These are phyloP conservation scores for Amphiprion ocellaris DNA, from an alignment of 2,113 vertebrate species.

Conservation along the genomic window DNA sequence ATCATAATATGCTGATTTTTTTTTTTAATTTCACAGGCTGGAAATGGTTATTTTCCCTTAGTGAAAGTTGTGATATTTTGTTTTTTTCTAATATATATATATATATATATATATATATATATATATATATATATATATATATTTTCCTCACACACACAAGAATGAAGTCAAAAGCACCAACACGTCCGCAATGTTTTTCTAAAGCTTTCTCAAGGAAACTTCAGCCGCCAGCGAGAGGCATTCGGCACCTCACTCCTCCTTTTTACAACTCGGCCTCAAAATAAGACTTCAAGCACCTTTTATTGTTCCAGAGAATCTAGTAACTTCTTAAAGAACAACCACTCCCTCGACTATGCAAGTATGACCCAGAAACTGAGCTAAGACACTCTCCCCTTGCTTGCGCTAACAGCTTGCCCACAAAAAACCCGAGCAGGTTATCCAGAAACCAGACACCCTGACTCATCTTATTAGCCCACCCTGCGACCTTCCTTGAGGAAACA, in stretches of 20 bases:
- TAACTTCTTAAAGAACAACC: constrained; percentile 55
- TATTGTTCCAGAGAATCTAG: constrained; percentile 68
- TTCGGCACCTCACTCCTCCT: constrained; percentile 8
- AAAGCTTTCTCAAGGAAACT: constrained; percentile 18
- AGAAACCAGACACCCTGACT: constrained; percentile 63
- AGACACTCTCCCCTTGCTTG: constrained; percentile 9
- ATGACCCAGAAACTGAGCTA: constrained; percentile 8
- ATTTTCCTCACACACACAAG: neutral
- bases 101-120: too few relatives aligned
- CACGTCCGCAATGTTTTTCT: constrained; percentile 24
- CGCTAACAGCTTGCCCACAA: neutral
- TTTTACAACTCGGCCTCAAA: constrained; percentile 52
- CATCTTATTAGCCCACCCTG: constrained; percentile 47
- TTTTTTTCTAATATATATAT: neutral
- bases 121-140: too few relatives aligned
- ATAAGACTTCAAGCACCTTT: constrained; percentile 66
- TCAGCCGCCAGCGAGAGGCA: neutral
- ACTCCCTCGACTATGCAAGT: constrained; percentile 53
- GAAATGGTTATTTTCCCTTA: neutral
- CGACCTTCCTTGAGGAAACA: constrained; percentile 46
- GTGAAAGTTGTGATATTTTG: neutral
- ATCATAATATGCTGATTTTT: too few relatives aligned
- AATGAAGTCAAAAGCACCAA: constrained; percentile 7
- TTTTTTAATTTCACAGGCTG: neutral
- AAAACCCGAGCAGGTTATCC: constrained; percentile 46